Evolutionary conservation across 2,888 invertebrate species (phyloP).

Genomic region (Glaucopsyche alexis): DNA sequence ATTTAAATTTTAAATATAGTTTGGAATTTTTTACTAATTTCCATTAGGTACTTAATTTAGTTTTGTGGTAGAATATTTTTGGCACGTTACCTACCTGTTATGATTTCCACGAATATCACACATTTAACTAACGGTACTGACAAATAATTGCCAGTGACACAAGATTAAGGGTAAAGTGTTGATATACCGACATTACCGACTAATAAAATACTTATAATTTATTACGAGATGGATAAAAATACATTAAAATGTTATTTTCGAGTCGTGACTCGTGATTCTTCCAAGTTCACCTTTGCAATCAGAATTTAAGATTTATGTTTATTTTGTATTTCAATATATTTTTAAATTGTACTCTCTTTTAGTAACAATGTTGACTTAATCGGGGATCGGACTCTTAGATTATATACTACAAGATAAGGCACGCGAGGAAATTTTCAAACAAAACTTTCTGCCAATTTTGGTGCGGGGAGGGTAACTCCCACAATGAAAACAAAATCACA

Average conservation of each 20-base stretch:
- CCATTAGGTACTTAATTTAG: no score
- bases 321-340: background rate
- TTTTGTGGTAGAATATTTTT: background rate
- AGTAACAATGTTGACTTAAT: no score
- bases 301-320: background rate
- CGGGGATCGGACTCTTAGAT: no score
- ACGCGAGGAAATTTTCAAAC: no score
- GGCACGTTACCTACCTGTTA: no score
- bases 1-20: no score
- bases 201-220: background rate
- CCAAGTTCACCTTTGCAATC: slow-evolving; percentile 4
- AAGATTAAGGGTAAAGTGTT: background rate
- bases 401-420: no score
- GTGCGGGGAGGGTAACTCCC: no score
- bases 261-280: background rate
- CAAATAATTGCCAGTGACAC: background rate
- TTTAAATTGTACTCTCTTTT: no score
- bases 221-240: background rate
- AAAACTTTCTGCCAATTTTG: no score
- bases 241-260: background rate
- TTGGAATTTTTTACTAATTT: no score
- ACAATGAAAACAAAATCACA: no score
- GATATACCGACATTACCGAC: background rate
- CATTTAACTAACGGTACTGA: background rate
- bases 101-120: background rate